These are phyloP conservation scores for Drepana arcuata DNA, from an alignment of 1,140 invertebrate species.

Conservation along the genomic window DNA sequence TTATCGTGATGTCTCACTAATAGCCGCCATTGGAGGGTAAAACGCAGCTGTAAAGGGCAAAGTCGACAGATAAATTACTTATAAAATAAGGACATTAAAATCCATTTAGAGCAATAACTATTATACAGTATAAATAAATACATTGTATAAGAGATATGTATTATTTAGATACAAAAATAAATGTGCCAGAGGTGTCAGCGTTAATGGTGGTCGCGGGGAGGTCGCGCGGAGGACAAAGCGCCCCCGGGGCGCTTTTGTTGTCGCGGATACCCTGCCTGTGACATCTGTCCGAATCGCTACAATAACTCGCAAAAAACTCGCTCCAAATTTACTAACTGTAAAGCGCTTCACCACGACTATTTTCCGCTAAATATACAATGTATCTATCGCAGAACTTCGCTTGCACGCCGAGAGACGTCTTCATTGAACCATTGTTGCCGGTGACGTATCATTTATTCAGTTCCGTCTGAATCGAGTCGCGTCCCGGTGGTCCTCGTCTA, in stretches of 20 bases:
- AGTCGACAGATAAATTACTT: constrained; percentile 51
- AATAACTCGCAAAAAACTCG: constrained; percentile 65
- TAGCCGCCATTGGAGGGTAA: constrained; percentile 46
- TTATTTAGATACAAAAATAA: constrained; percentile 56
- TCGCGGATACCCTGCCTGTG: constrained; percentile 47
- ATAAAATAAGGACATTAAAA: constrained; percentile 67
- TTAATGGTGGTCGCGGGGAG: constrained; percentile 50
- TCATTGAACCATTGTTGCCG: constrained; percentile 49
- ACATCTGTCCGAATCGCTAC: constrained; percentile 66
- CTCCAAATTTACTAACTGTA: constrained; percentile 47
- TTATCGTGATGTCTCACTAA: constrained; percentile 54
- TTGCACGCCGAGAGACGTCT: constrained; percentile 26
- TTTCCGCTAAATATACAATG: constrained; percentile 44
- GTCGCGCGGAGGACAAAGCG: constrained; percentile 45
- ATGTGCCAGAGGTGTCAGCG: constrained; percentile 56
- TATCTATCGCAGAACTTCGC: constrained; percentile 21
- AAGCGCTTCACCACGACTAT: constrained; percentile 34
- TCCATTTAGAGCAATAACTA: constrained; percentile 65
- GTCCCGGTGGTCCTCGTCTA: constrained; percentile 38
- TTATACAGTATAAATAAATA: constrained; percentile 54
- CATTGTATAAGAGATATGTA: constrained; percentile 56
- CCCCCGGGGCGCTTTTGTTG: constrained; percentile 60
- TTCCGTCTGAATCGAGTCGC: constrained; percentile 35
- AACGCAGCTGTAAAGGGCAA: constrained; percentile 41
- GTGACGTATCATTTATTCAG: constrained; percentile 55